Conservation (phyloP, 1,140 invertebrate species). For the Drosophila paulistorum region DNA sequence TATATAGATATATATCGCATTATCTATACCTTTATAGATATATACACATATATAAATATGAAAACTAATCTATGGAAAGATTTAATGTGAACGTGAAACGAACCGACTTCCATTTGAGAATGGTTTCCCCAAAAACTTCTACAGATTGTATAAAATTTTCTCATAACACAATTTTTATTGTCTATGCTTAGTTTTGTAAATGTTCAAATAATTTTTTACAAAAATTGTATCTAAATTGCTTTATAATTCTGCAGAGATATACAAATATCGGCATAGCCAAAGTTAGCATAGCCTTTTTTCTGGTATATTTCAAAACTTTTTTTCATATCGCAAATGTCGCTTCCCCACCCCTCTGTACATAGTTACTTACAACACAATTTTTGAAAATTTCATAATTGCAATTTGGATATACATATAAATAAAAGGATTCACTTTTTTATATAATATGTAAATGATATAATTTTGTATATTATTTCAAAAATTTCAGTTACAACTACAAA, state of each 20-base stretch:
- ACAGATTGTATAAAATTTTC: conserved; percentile 26
- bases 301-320: conserved; percentile 19
- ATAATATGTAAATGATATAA: neutral
- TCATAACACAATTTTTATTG: neutral
- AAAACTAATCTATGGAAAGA: neutral
- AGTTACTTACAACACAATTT: conserved; percentile 33
- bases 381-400: conserved; percentile 63
- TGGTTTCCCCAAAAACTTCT: conserved; percentile 31
- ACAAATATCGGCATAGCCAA: too few relatives aligned
- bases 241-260: too few relatives aligned
- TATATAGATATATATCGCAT: conserved; percentile 23
- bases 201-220: too few relatives aligned
- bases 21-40: conserved; percentile 3
- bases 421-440: conserved; percentile 42
- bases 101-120: conserved; percentile 8
- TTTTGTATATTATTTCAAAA: too few relatives aligned
- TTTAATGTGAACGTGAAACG: neutral
- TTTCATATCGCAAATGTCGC: neutral
- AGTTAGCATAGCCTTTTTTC: too few relatives aligned
- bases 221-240: too few relatives aligned
- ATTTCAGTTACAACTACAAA: too few relatives aligned
- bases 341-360: neutral
- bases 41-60: conserved; percentile 6
- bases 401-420: conserved; percentile 71
- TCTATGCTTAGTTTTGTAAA: conserved; percentile 2